These are phyloP conservation scores for Saturnia japonica DNA, from an alignment of 2,888 invertebrate genomes.

Conservation along the genomic window DNA sequence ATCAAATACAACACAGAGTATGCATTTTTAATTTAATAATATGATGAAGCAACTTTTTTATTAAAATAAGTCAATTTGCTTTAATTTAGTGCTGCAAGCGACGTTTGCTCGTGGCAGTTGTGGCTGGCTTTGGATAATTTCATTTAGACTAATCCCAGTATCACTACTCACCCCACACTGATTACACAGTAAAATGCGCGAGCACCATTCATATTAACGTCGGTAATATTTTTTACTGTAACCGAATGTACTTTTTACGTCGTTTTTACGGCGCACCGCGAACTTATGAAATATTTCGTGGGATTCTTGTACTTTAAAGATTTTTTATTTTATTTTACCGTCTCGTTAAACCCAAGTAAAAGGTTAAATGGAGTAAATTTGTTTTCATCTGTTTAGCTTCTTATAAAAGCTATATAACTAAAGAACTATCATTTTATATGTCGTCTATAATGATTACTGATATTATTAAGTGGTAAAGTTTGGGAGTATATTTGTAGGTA, in stretches of 20 bases:
- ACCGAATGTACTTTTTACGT: constrained; percentile 26
- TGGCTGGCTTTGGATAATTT: constrained; percentile 40
- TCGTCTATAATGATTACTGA: too few species aligned
- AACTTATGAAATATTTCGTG: constrained; percentile 29
- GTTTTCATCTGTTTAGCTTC: constrained; percentile 3
- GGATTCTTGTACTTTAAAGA: constrained; percentile 19
- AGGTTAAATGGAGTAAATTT: constrained; percentile 11
- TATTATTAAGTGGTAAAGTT: too few species aligned
- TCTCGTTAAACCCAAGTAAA: constrained; percentile 16
- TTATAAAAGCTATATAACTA: background rate
- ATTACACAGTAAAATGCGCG: constrained; percentile 39
- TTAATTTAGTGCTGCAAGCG: constrained; percentile 16
- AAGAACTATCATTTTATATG: too few species aligned
- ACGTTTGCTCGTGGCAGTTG: constrained; percentile 27
- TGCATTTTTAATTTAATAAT: constrained; percentile 8
- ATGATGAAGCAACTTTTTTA: constrained; percentile 27
- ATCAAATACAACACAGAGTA: too few species aligned
- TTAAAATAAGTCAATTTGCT: constrained; percentile 47
- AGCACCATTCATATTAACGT: constrained; percentile 29
- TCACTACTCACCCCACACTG: constrained; percentile 46
- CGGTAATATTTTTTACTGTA: constrained; percentile 28
- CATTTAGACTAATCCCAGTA: constrained; percentile 50
- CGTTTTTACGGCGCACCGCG: constrained; percentile 26
- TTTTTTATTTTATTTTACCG: constrained; percentile 20
- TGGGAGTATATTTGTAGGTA: too few species aligned